These are phyloP conservation scores for Probaryconus sp. DNA, from an alignment of 1,140 invertebrate genomes.

Conservation along the genomic window DNA sequence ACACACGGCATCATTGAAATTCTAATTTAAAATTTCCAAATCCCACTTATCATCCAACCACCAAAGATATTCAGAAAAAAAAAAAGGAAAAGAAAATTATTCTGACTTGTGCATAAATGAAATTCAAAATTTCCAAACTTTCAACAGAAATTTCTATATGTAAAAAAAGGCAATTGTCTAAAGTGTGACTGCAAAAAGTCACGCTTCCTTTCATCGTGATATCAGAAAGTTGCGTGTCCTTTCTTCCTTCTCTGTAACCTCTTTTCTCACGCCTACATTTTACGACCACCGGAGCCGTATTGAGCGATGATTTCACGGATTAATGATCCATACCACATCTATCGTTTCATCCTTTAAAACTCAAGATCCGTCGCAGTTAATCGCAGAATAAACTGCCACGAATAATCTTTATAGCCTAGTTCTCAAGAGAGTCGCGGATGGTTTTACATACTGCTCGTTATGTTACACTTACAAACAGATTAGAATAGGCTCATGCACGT, in stretches of 20 bases:
- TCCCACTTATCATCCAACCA: too few species aligned
- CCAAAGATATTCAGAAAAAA: too few species aligned
- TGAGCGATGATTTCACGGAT: slow-evolving; percentile 61
- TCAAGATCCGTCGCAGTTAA: slow-evolving; percentile 41
- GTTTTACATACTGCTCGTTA: slow-evolving; percentile 16
- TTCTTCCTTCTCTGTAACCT: slow-evolving; percentile 35
- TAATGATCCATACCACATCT: slow-evolving; percentile 64
- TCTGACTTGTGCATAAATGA: too few species aligned
- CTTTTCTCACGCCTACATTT: slow-evolving; percentile 53
- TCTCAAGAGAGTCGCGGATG: slow-evolving; percentile 29
- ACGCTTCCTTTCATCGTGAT: slow-evolving; percentile 43
- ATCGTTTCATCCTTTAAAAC: slow-evolving; percentile 42
- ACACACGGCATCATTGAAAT: too few species aligned
- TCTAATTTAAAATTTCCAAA: too few species aligned
- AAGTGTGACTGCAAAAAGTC: slow-evolving; percentile 16
- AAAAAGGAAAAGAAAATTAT: too few species aligned
- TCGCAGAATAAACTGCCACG: slow-evolving; percentile 41
- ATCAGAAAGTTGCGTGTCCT: slow-evolving; percentile 23
- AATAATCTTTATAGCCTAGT: slow-evolving; percentile 43
- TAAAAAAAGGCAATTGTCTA: too few species aligned
- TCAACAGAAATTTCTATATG: too few species aligned
- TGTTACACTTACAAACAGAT: slow-evolving; percentile 34
- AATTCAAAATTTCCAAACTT: too few species aligned
- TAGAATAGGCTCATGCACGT: background rate
- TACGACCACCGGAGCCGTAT: slow-evolving; percentile 17